Conservation (phyloP, 2,113 vertebrate genomes). For the Anarhynchus alexandrinus region DNA sequence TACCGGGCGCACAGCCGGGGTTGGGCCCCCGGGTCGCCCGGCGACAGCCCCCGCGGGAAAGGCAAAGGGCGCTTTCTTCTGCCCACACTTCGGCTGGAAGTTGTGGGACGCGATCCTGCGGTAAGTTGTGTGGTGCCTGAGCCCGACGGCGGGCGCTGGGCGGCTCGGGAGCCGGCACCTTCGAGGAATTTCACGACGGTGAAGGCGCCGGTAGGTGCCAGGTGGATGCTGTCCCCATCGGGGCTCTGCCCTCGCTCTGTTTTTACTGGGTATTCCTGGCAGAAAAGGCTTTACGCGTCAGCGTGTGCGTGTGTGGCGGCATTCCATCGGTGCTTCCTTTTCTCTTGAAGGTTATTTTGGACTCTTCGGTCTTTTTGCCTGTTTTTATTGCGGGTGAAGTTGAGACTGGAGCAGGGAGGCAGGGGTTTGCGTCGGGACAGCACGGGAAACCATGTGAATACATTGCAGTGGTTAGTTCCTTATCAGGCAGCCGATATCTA, state of each 20-base stretch:
- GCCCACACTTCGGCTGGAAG: neutral
- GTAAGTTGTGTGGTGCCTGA: accelerated
- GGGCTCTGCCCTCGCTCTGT: neutral
- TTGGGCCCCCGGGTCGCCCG: neutral
- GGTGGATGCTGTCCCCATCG: neutral
- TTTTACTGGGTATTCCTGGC: neutral
- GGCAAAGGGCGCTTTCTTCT: neutral
- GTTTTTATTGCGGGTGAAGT: neutral
- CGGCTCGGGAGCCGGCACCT: neutral
- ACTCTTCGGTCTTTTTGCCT: neutral
- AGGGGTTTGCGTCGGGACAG: neutral
- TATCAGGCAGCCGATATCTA: neutral
- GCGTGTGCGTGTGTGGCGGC: neutral
- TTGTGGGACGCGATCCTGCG: neutral
- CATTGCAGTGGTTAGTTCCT: neutral
- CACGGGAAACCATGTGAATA: neutral
- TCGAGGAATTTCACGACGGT: neutral
- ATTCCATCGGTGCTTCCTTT: neutral
- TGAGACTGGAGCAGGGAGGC: neutral
- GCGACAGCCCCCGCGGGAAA: neutral
- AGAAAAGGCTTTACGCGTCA: neutral
- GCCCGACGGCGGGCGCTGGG: neutral
- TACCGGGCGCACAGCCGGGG: neutral
- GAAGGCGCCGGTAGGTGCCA: neutral
- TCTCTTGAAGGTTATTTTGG: neutral